Percentiles rank a stretch among this genome's conserved stretches.
Evolutionary conservation across 2,888 invertebrate genomes (phyloP).

Genomic region (Kuschelorhynchus macadamiae): DNA sequence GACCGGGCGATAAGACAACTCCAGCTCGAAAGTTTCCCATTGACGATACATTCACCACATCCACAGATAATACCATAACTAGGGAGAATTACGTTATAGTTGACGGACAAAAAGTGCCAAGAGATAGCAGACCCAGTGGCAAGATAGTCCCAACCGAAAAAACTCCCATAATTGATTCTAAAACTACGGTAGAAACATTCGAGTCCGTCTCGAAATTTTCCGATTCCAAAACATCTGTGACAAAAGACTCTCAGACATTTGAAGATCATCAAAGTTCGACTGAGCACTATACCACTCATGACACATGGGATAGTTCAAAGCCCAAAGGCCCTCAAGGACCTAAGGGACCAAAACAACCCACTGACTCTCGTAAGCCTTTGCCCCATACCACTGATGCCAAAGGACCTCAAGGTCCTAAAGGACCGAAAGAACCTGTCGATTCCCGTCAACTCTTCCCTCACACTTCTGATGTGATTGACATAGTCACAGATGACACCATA

Average conservation of each 20-base stretch:
- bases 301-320: conserved; percentile 50
- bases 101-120: conserved; percentile 32
- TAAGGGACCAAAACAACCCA: conserved; percentile 35
- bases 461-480: no score
- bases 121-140: conserved; percentile 17
- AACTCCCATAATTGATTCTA: conserved; percentile 56
- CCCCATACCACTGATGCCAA: conserved; percentile 26
- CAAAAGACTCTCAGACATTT: conserved; percentile 53
- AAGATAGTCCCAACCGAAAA: conserved; percentile 19
- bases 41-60: no score
- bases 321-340: conserved; percentile 44
- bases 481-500: conserved; percentile 28
- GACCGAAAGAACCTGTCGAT: conserved; percentile 32
- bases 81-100: conserved; percentile 49
- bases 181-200: conserved; percentile 56
- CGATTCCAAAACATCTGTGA: conserved; percentile 47
- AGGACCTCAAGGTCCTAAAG: conserved; percentile 39
- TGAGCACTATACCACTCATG: conserved; percentile 58
- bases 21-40: no score
- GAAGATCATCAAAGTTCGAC: conserved; percentile 56
- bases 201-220: conserved; percentile 57
- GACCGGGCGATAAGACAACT: conserved; percentile 15
- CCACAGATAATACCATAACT: conserved; percentile 35
- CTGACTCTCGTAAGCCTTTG: conserved; percentile 6
- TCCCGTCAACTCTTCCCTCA: conserved; percentile 1